Percentiles rank a stretch among this genome's conserved stretches.
phyloP scores from a whole-genome alignment of 2,797 vertebrate species.

The Setipinna tenuifilis region DNA sequence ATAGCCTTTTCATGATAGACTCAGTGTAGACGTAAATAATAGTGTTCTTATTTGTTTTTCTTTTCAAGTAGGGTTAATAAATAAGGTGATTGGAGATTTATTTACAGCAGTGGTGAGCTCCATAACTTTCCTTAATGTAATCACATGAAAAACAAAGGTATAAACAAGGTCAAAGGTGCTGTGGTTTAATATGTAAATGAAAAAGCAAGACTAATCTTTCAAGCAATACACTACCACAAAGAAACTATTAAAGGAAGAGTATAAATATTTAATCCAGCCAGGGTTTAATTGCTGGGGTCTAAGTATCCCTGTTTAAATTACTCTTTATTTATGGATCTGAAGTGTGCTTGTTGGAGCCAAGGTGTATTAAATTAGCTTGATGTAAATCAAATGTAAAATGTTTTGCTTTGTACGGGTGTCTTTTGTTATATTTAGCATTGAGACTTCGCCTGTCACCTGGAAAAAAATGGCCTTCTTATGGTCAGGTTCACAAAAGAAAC shows the following conservation, averaged over 20 bases:
- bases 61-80: background rate
- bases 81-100: background rate
- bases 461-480: no score
- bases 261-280: background rate
- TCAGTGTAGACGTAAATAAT: no score
- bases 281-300: background rate
- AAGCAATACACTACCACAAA: background rate
- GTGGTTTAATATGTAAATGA: constrained; percentile 4
- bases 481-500: background rate
- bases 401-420: background rate
- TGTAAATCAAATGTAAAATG: background rate
- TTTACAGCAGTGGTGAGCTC: background rate
- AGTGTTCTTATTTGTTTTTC: background rate
- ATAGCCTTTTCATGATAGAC: background rate
- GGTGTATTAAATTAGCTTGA: background rate
- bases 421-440: background rate
- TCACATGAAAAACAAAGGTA: background rate
- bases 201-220: constrained; percentile 2
- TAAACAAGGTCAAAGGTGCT: background rate
- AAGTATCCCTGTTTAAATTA: background rate
- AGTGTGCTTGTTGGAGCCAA: background rate
- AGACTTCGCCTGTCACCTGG: background rate
- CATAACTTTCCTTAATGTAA: background rate
- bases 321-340: background rate
- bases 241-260: background rate